Evolutionary conservation across 2,113 vertebrate species (phyloP), one percentile per base, ranked within the genome.

Genomic region (Odocoileus hemionus): DNA sequence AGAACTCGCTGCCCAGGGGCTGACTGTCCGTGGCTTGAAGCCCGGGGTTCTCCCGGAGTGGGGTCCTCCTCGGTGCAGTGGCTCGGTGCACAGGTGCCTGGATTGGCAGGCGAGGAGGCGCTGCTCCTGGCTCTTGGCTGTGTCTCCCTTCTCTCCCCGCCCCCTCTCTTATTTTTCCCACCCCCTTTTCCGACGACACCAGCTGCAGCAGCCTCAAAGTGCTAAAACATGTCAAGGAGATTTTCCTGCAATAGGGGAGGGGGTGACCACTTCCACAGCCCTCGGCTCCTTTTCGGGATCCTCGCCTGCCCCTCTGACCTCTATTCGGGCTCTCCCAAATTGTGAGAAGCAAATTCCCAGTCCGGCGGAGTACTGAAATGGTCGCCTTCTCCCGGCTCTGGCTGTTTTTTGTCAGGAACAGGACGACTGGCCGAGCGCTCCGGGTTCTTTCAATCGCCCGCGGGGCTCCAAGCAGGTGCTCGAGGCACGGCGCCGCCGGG

Each of bases 221-320:
- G 97, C 70, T 95, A 61, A 96, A 93, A 97, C 96, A 97, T 97
- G 98, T 97, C 97, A 97, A 98, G 97, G 97, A 97, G 94, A 95
- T 95, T 93, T 96, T 94, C 58, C 97, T 82, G 14, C 57, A 57
- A 50, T 52, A 26, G 64, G 15, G 64, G 57, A 89, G 45, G n/a
- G 43, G 74, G 83, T 55, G 88, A 47, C 94, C 94, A 55, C 7
- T 47, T 67, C 93, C 80, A 39, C 61, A 33, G 61, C 30, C 64
- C 85, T 61, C 28, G 21, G 86, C 15, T 57, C 45, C 84, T 30
- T 94, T 80, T n/a, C 12, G 58, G 55, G 57, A 43, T 91, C 39
- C 57, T 93, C 11, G 15, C 57, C 74, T 25, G 88, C 76, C 70
- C n/a, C 74, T 89, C 84, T 94, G 96, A 97, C 94, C 97, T 98